A percentile compares a stretch with the other conserved stretches of the same genome.
These are phyloP conservation scores for Brotogeris chrysoptera DNA, from an alignment of 2,797 vertebrate genomes.

Conservation along the genomic window DNA sequence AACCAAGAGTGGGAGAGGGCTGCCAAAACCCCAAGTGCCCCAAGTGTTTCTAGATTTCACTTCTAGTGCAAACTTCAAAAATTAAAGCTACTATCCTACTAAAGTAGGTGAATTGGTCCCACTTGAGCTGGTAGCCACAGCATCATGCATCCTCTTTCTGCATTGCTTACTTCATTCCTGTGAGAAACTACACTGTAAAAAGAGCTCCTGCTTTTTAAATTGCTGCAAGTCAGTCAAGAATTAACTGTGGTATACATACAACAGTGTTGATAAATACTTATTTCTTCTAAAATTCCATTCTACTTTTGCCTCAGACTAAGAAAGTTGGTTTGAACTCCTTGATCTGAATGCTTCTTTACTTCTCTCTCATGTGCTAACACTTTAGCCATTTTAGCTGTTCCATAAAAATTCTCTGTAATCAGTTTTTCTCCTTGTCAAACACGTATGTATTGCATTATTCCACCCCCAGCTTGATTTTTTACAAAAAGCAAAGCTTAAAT, in stretches of 20 bases:
- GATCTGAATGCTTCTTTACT: background rate
- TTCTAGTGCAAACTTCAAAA: background rate
- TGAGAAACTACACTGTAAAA: background rate
- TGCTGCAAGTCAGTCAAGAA: background rate
- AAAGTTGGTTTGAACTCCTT: background rate
- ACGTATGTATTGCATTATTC: fast-evolving
- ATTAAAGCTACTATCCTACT: background rate
- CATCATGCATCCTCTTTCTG: background rate
- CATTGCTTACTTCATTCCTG: background rate
- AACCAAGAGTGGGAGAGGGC: background rate
- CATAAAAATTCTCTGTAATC: background rate
- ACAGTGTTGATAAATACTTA: background rate
- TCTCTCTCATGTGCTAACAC: background rate
- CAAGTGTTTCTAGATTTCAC: background rate
- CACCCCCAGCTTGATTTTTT: background rate
- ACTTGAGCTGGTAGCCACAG: background rate
- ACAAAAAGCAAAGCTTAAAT: background rate
- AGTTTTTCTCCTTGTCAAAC: no score
- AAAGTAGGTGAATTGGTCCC: background rate
- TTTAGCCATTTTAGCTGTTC: background rate
- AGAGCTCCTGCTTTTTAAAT: background rate
- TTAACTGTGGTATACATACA: background rate
- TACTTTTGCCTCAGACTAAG: background rate
- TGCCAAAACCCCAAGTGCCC: background rate
- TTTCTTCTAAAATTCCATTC: background rate